Base-by-base conservation (phyloP, 2,797 vertebrate genomes). In the Schizothorax lantsangensis region DNA sequence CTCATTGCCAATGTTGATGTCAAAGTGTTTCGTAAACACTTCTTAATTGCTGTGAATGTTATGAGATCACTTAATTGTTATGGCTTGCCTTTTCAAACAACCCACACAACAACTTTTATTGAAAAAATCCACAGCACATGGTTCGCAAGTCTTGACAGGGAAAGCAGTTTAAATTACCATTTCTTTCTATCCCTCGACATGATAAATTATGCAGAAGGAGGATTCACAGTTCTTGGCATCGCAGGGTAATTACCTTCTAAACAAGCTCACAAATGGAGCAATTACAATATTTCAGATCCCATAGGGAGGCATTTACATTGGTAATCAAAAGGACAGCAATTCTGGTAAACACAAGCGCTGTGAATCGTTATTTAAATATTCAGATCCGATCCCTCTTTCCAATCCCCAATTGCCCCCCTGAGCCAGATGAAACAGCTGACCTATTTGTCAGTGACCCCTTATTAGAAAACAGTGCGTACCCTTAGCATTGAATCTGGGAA, bases 71-170 rank as follows among this genome's bases (percentile, higher is more conserved):
- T 38, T 47, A 57, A 54, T 40, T 64, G 77, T 87, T 59, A 12
- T 69, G 11, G 49, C 87, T 80, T 83, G 81, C 68, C 66, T 84
- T 10, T 80, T 26, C n/a, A 12, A 36, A 71, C 59, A 36, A 74
- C 33, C n/a, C 26, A 15, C 59, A 33, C 36, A 57, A 57, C 54
- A 81, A 47, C 12, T 19, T 71, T 71, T 81, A 36, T 33, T 54
- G 49, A 85, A 85, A 45, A 85, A 62, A 54, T 21, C 6, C 73
- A 52, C 33, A 59, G 84, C 88, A 36, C 64, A 74, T 75, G 72
- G 45, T 86, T 54, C 11, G 15, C 79, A 85, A 71, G 85, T 90
- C 85, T 64, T 86, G 64, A 80, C 66, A 69, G 69, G 64, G 49
- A 62, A 81, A 72, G 77, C 49, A 19, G 66, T n/a, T 84, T 78